Evolutionary conservation across 2,797 vertebrate species (phyloP).

Genomic region (Enteromius unitaeniatus): DNA sequence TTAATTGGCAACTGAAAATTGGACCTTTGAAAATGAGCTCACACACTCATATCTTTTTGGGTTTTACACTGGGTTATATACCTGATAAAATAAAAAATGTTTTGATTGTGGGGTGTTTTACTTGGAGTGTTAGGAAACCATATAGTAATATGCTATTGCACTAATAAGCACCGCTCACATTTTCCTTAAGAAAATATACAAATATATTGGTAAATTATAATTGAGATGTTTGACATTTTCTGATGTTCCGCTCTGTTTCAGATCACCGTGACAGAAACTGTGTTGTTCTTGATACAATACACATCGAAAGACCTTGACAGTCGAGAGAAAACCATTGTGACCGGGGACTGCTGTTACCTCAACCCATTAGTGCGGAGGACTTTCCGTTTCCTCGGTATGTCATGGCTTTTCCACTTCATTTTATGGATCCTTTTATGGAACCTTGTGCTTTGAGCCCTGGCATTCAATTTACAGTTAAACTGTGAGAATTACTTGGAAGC

Average conservation of each 20-base stretch:
- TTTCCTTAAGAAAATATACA: not conserved
- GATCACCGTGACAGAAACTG: slow-evolving; percentile 95
- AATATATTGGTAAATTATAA: not conserved
- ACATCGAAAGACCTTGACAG: slow-evolving; percentile 96
- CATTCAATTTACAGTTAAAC: slow-evolving; percentile 36
- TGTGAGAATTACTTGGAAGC: not conserved
- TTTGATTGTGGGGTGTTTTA: not conserved
- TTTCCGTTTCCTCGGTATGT: slow-evolving; percentile 94
- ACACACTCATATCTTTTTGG: slow-evolving; percentile 23
- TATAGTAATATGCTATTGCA: not conserved
- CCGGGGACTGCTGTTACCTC: slow-evolving; percentile 98
- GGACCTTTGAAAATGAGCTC: no score
- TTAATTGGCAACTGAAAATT: slow-evolving; percentile 56
- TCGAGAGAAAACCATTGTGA: slow-evolving; percentile 93
- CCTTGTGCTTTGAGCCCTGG: slow-evolving; percentile 22
- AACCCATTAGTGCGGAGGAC: slow-evolving; percentile 95
- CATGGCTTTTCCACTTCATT: not conserved
- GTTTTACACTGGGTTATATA: not conserved
- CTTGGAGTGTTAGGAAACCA: not conserved
- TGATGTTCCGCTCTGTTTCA: slow-evolving; percentile 72
- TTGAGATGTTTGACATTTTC: slow-evolving; percentile 57
- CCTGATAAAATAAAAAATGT: not conserved
- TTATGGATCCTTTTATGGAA: slow-evolving; percentile 34
- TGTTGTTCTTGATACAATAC: slow-evolving; percentile 96
- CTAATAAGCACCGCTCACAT: not conserved